phyloP scores from a whole-genome alignment of 2,888 invertebrate genomes.

The Bimastos eiseni region DNA sequence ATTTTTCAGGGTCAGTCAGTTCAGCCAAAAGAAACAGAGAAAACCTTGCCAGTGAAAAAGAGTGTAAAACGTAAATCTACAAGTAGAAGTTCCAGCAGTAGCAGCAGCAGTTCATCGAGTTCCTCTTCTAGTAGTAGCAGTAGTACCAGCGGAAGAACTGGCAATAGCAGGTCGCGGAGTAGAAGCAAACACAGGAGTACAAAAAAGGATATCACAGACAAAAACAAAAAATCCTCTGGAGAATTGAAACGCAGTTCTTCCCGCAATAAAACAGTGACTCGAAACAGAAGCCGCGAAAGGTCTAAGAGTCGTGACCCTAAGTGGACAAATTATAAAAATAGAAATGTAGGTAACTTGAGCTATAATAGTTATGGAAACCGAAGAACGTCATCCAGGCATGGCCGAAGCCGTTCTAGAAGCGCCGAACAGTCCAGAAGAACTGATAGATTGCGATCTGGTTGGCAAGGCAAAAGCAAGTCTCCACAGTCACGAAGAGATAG shows the following conservation, averaged over 20 bases:
- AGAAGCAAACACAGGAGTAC: neutral
- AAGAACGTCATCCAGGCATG: neutral
- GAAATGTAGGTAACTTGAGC: neutral
- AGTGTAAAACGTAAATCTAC: neutral
- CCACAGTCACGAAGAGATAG: neutral
- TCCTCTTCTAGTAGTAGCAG: neutral
- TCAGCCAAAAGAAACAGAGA: neutral
- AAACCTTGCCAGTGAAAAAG: neutral
- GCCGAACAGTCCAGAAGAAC: neutral
- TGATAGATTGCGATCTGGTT: neutral
- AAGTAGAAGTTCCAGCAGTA: conserved; percentile 22
- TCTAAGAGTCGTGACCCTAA: neutral
- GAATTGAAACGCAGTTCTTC: neutral
- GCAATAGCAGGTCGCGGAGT: neutral
- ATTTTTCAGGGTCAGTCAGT: conserved; percentile 8
- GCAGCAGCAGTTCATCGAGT: conserved; percentile 18
- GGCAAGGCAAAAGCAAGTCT: neutral
- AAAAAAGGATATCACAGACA: neutral
- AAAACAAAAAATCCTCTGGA: neutral
- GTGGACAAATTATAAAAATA: conserved; percentile 1
- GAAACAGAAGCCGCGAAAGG: neutral
- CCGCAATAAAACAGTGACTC: neutral
- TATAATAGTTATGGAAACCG: neutral
- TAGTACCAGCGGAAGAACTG: neutral
- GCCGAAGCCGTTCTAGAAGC: neutral